phyloP scores from a whole-genome alignment of 2,888 invertebrate species.

The Pyrrhia umbra region DNA sequence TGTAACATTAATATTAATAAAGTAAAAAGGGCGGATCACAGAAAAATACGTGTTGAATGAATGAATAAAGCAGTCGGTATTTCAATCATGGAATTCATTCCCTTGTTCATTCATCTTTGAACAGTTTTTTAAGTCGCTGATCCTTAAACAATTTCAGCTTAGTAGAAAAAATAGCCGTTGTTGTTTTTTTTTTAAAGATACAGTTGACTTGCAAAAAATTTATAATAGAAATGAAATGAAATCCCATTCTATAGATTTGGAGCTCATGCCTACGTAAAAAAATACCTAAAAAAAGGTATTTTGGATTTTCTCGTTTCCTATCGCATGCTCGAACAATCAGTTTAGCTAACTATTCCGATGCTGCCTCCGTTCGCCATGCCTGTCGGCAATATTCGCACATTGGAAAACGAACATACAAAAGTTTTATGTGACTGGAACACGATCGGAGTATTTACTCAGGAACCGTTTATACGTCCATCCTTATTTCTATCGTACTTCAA shows the following conservation, averaged over 20 bases:
- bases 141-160: background rate
- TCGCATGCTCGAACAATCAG: slow-evolving; percentile 18
- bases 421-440: background rate
- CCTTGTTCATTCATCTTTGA: slow-evolving; percentile 29
- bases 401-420: background rate
- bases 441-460: background rate
- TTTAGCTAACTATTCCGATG: slow-evolving; percentile 15
- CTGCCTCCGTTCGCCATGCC: background rate
- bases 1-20: slow-evolving; percentile 19
- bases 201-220: background rate
- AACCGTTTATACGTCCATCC: background rate
- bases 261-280: slow-evolving; percentile 2
- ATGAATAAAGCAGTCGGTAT: slow-evolving; percentile 21
- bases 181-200: background rate
- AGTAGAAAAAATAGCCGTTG: background rate
- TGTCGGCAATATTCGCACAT: slow-evolving; percentile 7
- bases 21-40: background rate
- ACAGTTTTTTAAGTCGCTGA: slow-evolving; percentile 4
- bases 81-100: slow-evolving; percentile 35
- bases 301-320: slow-evolving; percentile 17
- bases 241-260: slow-evolving; percentile 17
- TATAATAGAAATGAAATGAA: slow-evolving; percentile 16
- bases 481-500: background rate
- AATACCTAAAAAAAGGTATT: background rate
- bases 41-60: slow-evolving; percentile 24